Evolutionary conservation across 2,888 invertebrate species (phyloP).

Genomic region (Brassicogethes aeneus): DNA sequence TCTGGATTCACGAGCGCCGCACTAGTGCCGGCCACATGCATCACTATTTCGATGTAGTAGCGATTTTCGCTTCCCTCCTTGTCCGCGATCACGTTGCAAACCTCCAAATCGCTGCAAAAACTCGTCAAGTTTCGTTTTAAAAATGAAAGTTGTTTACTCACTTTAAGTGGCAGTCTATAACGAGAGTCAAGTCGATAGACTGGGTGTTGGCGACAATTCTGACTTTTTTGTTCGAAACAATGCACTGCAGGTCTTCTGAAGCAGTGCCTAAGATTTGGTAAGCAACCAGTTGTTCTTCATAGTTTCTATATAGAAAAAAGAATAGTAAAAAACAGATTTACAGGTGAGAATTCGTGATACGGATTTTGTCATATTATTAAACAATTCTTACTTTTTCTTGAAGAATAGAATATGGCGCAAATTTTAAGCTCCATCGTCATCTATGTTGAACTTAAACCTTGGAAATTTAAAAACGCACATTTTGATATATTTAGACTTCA

Average conservation of each 20-base stretch:
- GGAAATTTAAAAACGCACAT: no score
- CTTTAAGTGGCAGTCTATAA: constrained; percentile 56
- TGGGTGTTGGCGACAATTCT: constrained; percentile 60
- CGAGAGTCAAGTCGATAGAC: constrained; percentile 44
- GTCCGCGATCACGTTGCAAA: constrained; percentile 52
- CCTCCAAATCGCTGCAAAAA: constrained; percentile 50
- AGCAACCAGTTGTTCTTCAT: constrained; percentile 71
- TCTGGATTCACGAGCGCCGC: constrained; percentile 43
- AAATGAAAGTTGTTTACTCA: no score
- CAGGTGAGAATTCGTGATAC: not conserved
- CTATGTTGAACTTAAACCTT: no score
- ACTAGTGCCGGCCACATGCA: constrained; percentile 45
- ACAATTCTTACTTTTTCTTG: no score
- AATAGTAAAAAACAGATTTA: not conserved
- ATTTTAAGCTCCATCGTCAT: no score
- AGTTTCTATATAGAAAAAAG: constrained; percentile 43
- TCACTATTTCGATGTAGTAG: constrained; percentile 63
- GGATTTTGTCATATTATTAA: not conserved
- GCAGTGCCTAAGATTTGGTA: constrained; percentile 69
- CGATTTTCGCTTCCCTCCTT: constrained; percentile 41
- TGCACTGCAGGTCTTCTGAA: constrained; percentile 71
- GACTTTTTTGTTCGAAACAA: constrained; percentile 66
- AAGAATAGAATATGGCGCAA: not conserved
- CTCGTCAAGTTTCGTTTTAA: no score
- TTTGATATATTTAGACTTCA: no score